These are phyloP conservation scores for Pomacea maculata DNA, from an alignment of 1,140 invertebrate species.

Conservation along the genomic window DNA sequence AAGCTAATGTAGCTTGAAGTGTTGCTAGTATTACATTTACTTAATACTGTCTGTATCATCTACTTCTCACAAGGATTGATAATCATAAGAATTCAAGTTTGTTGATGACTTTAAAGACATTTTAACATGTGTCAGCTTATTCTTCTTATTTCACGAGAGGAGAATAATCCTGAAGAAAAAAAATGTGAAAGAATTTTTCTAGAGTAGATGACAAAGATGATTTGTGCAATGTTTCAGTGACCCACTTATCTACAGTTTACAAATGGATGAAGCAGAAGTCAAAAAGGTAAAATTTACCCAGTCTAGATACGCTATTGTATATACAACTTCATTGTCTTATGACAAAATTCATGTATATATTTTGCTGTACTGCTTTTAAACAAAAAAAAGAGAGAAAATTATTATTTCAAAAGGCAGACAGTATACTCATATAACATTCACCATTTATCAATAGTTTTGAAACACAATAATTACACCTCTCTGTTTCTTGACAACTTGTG, in stretches of 20 bases:
- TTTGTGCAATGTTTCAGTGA: constrained; percentile 49
- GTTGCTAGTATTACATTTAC: background rate
- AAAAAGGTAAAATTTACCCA: constrained; percentile 56
- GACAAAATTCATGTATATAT: no score
- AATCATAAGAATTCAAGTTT: background rate
- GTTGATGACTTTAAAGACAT: background rate
- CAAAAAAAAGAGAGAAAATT: no score
- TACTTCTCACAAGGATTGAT: background rate
- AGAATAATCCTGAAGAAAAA: background rate
- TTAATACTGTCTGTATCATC: background rate
- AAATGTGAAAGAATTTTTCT: background rate
- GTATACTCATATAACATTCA: no score
- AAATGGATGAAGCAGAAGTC: constrained; percentile 69
- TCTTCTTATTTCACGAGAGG: background rate
- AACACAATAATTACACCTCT: no score
- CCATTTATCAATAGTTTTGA: no score
- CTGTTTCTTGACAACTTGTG: no score
- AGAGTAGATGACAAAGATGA: constrained; percentile 9
- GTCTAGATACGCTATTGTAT: background rate
- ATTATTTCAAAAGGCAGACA: no score
- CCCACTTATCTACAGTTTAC: constrained; percentile 38
- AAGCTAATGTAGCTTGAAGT: constrained; percentile 27
- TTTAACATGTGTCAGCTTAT: background rate
- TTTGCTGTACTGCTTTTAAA: no score
- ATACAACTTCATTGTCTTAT: no score